phyloP scores from a whole-genome alignment of 2,797 vertebrate species.

The Oreonectes daqikongensis region DNA sequence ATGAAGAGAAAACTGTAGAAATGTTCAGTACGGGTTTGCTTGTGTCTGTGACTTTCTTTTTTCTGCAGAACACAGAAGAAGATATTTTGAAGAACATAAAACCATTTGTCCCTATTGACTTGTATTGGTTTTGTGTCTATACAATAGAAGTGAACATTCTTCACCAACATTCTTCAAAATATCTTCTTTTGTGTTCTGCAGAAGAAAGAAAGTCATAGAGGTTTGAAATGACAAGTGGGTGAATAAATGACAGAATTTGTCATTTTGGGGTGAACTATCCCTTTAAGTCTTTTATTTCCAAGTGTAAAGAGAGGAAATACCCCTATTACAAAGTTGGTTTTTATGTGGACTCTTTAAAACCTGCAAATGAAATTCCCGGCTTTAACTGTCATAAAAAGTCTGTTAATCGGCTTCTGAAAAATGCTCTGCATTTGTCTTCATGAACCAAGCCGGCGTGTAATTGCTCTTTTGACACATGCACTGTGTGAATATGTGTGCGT shows the following conservation, averaged over 20 bases:
- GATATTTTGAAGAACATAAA: too few relatives aligned
- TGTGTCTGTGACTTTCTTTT: too few relatives aligned
- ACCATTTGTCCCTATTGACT: too few relatives aligned
- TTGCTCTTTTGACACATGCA: conserved; percentile 70
- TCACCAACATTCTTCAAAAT: too few relatives aligned
- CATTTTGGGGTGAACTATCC: too few relatives aligned
- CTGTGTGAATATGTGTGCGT: conserved; percentile 29
- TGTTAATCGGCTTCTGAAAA: conserved; percentile 57
- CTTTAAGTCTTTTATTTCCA: neutral
- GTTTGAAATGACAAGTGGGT: too few relatives aligned
- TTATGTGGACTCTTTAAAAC: conserved; percentile 39
- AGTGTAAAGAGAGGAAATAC: neutral
- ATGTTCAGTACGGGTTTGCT: conserved; percentile 77
- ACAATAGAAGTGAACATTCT: too few relatives aligned
- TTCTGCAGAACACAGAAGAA: too few relatives aligned
- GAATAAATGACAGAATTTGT: too few relatives aligned
- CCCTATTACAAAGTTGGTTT: neutral
- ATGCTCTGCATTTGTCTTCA: conserved; percentile 61
- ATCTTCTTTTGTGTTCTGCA: too few relatives aligned
- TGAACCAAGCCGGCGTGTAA: conserved; percentile 67
- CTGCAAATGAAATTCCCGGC: conserved; percentile 64
- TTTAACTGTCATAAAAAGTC: conserved; percentile 58
- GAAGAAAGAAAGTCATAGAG: too few relatives aligned
- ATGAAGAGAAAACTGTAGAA: conserved; percentile 54
- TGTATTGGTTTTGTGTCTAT: too few relatives aligned